Base-by-base conservation (phyloP, 2,113 vertebrate genomes). In the Aldabrachelys gigantea region DNA sequence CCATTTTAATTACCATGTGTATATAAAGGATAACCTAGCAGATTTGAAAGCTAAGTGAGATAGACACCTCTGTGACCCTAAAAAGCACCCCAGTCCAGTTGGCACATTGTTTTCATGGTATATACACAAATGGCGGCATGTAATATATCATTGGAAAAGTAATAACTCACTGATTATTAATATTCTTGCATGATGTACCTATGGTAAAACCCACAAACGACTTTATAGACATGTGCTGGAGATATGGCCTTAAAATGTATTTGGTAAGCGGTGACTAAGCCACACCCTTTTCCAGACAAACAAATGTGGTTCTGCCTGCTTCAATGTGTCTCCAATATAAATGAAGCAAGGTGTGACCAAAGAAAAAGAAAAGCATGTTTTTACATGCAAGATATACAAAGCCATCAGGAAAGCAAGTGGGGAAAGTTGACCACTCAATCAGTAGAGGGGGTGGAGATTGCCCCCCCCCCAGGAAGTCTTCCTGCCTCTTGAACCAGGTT, bases 1-100 rank as follows among this genome's bases (percentile, higher is more conserved):
- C 76, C 21, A 1, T 69, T 56, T 57, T 50, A 72, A 41, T 41
- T 24, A 6, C 1, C 52, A 3, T 80, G 72, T 9, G 31, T 47
- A 7, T 3, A 2, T 3, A 2, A 0, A 1, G 41, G 38, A 3
- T 44, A 78, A n/a, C 16, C 0, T 5, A 16, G 24, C 5, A 38
- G 47, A 3, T 12, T 78, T 52, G 14, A 83, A 87, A 88, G 10
- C 44, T 56, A 38, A 17, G 50, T 38, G 9, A 56, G 52, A 69
- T 19, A 19, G 16, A 69, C 65, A 0, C 27, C 59, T 59, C 25
- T 59, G 57, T 59, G 25, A 4, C 17, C 35, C 19, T 59, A 29
- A 69, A n/a, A 69, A 38, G 35, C 65, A 69, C 35, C 17, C 17
- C 17, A n/a, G n/a, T 69, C 29, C 14, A 35, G 29, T 62, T 62